phyloP scores from a whole-genome alignment of 2,888 invertebrate genomes.

The Himalopsyche anomala region DNA sequence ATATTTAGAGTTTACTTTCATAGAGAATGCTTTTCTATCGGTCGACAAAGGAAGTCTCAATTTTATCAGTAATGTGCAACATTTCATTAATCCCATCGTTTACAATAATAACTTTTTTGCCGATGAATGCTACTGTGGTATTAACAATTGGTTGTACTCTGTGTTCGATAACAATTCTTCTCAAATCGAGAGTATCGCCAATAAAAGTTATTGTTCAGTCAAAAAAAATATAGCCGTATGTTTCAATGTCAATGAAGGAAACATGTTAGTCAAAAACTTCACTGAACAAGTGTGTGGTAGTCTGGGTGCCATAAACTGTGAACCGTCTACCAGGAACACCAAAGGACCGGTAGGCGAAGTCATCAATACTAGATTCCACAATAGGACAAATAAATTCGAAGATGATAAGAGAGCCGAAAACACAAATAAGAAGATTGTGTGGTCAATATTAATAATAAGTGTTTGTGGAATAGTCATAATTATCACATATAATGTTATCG shows the following conservation, averaged over 20 bases:
- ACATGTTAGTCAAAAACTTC: conserved; percentile 80
- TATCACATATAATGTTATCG: conserved; percentile 76
- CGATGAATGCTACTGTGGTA: conserved; percentile 80
- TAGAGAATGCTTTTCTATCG: conserved; percentile 78
- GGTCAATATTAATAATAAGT: conserved; percentile 76
- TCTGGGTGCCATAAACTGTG: conserved; percentile 77
- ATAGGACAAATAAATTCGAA: conserved; percentile 68
- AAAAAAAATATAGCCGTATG: conserved; percentile 79
- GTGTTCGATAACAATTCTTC: conserved; percentile 73
- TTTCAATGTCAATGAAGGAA: conserved; percentile 80
- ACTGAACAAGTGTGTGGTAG: conserved; percentile 78
- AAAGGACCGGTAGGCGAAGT: conserved; percentile 70
- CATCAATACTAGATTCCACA: conserved; percentile 74
- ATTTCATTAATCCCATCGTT: conserved; percentile 67
- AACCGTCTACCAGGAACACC: conserved; percentile 73
- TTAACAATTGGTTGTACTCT: conserved; percentile 77
- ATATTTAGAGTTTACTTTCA: conserved; percentile 73
- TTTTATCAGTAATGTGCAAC: conserved; percentile 73
- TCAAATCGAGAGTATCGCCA: conserved; percentile 72
- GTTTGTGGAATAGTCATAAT: conserved; percentile 76
- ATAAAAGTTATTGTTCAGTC: conserved; percentile 81
- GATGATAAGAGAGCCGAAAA: conserved; percentile 63
- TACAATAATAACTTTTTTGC: conserved; percentile 81
- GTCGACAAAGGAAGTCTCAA: conserved; percentile 76
- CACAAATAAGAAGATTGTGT: conserved; percentile 72